phyloP scores from a whole-genome alignment of 2,888 invertebrate genomes.

The Alitta virens region DNA sequence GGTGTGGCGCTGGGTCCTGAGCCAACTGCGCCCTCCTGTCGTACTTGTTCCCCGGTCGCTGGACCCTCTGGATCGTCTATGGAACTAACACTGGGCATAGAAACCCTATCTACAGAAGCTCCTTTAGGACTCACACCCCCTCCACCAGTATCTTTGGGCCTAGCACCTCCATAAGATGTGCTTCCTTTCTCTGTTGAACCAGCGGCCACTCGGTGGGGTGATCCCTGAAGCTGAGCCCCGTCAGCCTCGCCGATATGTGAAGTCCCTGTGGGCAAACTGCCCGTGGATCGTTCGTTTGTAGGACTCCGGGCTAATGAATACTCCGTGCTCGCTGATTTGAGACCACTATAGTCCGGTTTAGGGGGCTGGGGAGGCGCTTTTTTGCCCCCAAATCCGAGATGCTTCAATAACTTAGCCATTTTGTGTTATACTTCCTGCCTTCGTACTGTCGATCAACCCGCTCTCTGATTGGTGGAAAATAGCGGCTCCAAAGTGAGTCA shows the following conservation, averaged over 20 bases:
- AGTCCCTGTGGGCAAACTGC: slow-evolving; percentile 9
- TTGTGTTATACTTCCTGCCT: slow-evolving; percentile 21
- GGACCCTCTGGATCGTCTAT: slow-evolving; percentile 9
- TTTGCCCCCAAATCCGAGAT: slow-evolving; percentile 23
- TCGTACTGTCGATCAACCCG: too few relatives aligned
- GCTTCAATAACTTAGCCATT: slow-evolving; percentile 25
- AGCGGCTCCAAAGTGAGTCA: too few relatives aligned
- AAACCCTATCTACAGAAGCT: slow-evolving; percentile 11
- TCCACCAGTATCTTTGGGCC: slow-evolving; percentile 16
- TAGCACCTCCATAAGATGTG: slow-evolving; percentile 6
- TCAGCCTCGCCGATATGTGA: slow-evolving; percentile 22
- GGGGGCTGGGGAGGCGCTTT: slow-evolving; percentile 23
- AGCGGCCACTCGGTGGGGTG: slow-evolving; percentile 17
- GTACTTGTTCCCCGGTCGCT: neutral
- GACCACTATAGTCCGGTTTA: slow-evolving; percentile 23
- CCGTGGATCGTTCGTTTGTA: slow-evolving; percentile 23
- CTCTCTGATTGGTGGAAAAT: too few relatives aligned
- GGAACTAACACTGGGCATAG: neutral
- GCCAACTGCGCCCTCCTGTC: neutral
- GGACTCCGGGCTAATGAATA: slow-evolving; percentile 26
- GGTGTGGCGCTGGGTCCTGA: slow-evolving; percentile 12
- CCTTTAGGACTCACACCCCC: slow-evolving; percentile 13
- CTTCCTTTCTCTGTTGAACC: slow-evolving; percentile 2
- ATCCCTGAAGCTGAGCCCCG: slow-evolving; percentile 12
- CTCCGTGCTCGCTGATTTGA: slow-evolving; percentile 27